A percentile compares a stretch with the other conserved stretches of the same genome.
Evolutionary conservation across 2,888 invertebrate species (phyloP).

Genomic region (Platerodrilus igneus): DNA sequence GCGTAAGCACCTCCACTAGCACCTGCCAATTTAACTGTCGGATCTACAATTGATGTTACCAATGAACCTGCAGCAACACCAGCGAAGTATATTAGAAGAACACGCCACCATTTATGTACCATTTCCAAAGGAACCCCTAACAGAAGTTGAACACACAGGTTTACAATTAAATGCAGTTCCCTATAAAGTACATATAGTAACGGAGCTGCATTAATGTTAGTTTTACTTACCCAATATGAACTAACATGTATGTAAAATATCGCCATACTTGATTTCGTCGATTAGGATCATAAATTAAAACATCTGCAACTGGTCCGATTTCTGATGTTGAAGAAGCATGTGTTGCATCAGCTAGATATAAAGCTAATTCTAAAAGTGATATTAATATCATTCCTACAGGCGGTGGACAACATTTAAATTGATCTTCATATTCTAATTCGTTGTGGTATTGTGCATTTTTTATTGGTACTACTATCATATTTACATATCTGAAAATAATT

Average conservation of each 20-base stretch:
- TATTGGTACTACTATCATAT: conserved; percentile 5
- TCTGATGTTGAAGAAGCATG: conserved; percentile 38
- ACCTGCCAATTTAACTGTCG: conserved; percentile 78
- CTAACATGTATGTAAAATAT: conserved; percentile 91
- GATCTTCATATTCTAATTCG: conserved; percentile 44
- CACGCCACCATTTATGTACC: conserved; percentile 94
- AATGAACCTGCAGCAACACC: conserved; percentile 83
- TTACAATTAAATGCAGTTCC: conserved; percentile 82
- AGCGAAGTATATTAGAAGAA: conserved; percentile 74
- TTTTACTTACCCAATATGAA: conserved; percentile 85
- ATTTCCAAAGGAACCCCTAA: conserved; percentile 93
- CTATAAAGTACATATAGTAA: too few relatives aligned
- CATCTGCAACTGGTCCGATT: conserved; percentile 68
- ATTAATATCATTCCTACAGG: conserved; percentile 87
- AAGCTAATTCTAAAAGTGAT: conserved; percentile 78
- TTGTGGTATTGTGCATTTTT: too few relatives aligned
- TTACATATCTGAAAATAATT: background rate
- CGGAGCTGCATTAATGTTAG: too few relatives aligned
- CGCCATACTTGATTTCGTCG: conserved; percentile 87
- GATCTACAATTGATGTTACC: conserved; percentile 76
- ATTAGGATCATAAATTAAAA: conserved; percentile 85
- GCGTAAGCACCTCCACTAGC: conserved; percentile 96
- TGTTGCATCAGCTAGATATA: conserved; percentile 52
- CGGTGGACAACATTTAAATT: conserved; percentile 91
- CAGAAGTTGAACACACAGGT: conserved; percentile 85